phyloP scores from a whole-genome alignment of 2,888 invertebrate genomes.

The Scaptomyza tumidula region DNA sequence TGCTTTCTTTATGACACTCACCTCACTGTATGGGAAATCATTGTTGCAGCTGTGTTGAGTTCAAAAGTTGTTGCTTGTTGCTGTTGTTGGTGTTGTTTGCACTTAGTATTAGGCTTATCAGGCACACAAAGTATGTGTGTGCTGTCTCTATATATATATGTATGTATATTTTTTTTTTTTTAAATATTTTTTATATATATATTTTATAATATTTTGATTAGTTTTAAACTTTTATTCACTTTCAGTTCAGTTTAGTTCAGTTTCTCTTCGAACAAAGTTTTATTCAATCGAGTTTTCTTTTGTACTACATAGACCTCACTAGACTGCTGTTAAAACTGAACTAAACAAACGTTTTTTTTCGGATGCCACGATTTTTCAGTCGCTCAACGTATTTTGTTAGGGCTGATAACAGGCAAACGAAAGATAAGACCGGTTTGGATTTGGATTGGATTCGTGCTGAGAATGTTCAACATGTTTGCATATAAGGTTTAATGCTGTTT shows the following conservation, averaged over 20 bases:
- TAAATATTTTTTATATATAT: background rate
- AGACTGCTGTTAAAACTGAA: conserved; percentile 31
- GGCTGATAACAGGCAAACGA: conserved; percentile 34
- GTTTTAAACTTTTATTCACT: background rate
- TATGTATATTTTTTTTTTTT: background rate
- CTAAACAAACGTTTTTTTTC: conserved; percentile 29
- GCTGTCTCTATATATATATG: conserved; percentile 18
- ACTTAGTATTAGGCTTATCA: conserved; percentile 45
- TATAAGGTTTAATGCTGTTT: background rate
- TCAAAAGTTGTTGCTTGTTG: conserved; percentile 39
- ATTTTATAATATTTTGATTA: background rate
- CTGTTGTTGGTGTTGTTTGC: conserved; percentile 15
- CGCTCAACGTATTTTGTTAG: conserved; percentile 5
- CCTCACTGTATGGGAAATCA: conserved; percentile 82
- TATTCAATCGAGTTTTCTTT: background rate
- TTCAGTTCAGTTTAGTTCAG: background rate
- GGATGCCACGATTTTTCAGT: conserved; percentile 12
- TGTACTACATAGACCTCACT: conserved; percentile 15
- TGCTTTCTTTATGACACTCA: conserved; percentile 24
- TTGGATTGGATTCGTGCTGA: conserved; percentile 11
- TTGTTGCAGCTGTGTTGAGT: conserved; percentile 47
- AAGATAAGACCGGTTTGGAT: conserved; percentile 33
- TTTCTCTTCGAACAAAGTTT: background rate
- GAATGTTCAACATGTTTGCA: conserved; percentile 13
- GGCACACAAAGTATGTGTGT: conserved; percentile 29